phyloP scores from a whole-genome alignment of 2,888 invertebrate genomes.

The Helleia helle region DNA sequence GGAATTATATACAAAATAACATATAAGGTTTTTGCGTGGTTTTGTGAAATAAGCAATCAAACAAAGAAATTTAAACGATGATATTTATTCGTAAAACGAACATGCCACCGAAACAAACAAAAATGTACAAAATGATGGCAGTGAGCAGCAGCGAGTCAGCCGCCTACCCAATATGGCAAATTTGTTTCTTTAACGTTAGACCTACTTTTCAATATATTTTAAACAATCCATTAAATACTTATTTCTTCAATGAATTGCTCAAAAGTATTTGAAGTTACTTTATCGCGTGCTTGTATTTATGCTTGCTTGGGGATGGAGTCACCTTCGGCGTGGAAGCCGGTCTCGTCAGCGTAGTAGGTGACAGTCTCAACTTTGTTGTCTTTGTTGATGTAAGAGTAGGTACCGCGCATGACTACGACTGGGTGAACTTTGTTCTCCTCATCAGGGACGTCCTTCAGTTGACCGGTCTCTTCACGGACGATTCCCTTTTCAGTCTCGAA shows the following conservation, averaged over 20 bases:
- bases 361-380: conserved; percentile 69
- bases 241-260: conserved; percentile 21
- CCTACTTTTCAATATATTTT: conserved; percentile 4
- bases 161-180: conserved; percentile 18
- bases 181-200: not conserved
- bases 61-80: conserved; percentile 8
- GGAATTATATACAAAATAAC: too few species aligned
- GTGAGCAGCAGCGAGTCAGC: conserved; percentile 24
- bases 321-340: conserved; percentile 76
- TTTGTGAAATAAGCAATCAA: not conserved
- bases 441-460: conserved; percentile 47
- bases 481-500: conserved; percentile 74
- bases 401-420: conserved; percentile 75
- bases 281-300: conserved; percentile 31
- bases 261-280: conserved; percentile 14
- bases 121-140: conserved; percentile 50
- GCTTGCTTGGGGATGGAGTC: conserved; percentile 70
- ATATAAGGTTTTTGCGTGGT: not conserved
- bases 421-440: conserved; percentile 72
- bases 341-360: conserved; percentile 76
- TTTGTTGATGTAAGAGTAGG: conserved; percentile 67
- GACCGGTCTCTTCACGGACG: conserved; percentile 62
- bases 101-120: conserved; percentile 34
- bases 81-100: conserved; percentile 27
- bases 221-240: conserved; percentile 9